Evolutionary conservation across 2,797 vertebrate species (phyloP).

Genomic region (Melanotaenia trifasciata): DNA sequence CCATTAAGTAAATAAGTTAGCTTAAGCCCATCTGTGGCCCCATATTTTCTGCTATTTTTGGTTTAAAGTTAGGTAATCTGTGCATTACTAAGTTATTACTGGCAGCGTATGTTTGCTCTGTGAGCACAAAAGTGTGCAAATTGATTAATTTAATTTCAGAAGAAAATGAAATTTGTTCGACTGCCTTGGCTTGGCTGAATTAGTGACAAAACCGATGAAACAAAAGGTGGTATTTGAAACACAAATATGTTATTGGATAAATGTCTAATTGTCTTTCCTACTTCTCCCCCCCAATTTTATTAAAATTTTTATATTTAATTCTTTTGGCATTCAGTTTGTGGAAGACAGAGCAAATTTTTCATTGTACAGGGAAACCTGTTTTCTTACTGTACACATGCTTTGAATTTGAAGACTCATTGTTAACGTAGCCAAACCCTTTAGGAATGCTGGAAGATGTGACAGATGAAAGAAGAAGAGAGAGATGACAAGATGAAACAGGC

Average conservation of each 20-base stretch:
- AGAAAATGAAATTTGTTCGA: background rate
- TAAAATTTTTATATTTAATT: too few species aligned
- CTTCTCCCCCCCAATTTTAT: too few species aligned
- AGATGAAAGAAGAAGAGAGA: slow-evolving; percentile 19
- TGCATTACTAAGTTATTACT: background rate
- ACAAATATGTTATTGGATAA: slow-evolving; percentile 8
- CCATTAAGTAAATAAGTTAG: background rate
- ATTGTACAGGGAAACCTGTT: too few species aligned
- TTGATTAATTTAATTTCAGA: slow-evolving; percentile 5
- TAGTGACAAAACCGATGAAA: background rate
- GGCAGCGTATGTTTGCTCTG: background rate
- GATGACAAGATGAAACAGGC: slow-evolving; percentile 5
- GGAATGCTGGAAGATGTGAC: slow-evolving; percentile 22
- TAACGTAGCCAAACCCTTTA: slow-evolving; percentile 26
- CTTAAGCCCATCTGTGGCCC: background rate
- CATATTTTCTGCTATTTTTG: background rate
- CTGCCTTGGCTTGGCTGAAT: background rate
- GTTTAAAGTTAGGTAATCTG: background rate
- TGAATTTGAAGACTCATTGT: slow-evolving; percentile 4
- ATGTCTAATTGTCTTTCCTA: slow-evolving; percentile 2
- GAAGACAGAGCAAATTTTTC: too few species aligned
- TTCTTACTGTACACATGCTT: too few species aligned
- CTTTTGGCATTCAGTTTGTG: too few species aligned
- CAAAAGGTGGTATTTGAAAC: slow-evolving; percentile 6
- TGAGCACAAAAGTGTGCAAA: slow-evolving; percentile 4